Evolutionary conservation across 2,113 vertebrate species (phyloP).

Genomic region (Oreochromis niloticus): DNA sequence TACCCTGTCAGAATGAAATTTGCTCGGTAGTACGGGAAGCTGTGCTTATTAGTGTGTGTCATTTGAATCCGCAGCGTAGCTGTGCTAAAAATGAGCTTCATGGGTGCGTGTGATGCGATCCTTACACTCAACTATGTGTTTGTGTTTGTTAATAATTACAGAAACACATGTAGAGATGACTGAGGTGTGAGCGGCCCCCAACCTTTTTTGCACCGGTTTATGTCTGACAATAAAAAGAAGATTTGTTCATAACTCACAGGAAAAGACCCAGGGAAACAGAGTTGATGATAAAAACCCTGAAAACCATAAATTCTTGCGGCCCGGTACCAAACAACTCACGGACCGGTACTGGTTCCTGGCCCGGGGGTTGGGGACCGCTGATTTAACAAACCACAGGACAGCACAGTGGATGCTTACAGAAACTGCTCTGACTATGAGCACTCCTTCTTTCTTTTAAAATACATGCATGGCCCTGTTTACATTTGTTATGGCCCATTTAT

Average conservation of each 20-base stretch:
- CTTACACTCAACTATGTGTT: neutral
- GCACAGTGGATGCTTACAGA: neutral
- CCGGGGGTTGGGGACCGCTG: neutral
- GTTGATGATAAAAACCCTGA: neutral
- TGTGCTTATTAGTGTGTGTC: constrained; percentile 17
- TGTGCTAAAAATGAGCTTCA: neutral
- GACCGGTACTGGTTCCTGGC: rapidly evolving
- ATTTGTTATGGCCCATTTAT: neutral
- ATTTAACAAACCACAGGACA: neutral
- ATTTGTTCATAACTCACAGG: neutral
- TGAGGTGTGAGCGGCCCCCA: neutral
- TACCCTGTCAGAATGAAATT: constrained; percentile 23
- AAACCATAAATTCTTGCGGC: neutral
- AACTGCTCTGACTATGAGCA: neutral
- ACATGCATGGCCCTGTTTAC: neutral
- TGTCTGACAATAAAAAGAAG: neutral
- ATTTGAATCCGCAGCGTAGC: neutral
- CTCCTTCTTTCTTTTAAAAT: neutral
- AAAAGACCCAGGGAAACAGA: rapidly evolving
- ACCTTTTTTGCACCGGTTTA: neutral
- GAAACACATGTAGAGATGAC: neutral
- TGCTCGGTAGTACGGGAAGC: neutral
- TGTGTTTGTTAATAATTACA: neutral
- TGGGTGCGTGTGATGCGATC: neutral
- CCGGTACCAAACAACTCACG: neutral